Conservation (phyloP, 2,113 vertebrate species). For the Myrmecophaga tridactyla region DNA sequence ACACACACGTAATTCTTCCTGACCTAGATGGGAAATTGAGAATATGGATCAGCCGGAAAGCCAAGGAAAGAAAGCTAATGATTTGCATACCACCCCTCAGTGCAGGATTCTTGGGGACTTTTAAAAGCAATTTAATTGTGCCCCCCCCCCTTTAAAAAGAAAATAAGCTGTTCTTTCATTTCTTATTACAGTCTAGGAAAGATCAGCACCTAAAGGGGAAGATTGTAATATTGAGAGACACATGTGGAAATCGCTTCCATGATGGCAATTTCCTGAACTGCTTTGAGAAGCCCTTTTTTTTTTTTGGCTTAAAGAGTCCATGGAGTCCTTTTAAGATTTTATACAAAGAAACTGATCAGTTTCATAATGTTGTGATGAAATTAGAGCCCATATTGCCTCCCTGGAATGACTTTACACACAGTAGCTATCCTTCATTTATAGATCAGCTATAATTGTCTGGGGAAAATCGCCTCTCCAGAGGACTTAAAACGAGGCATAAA, state of each 20-base stretch:
- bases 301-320: slow-evolving; percentile 56
- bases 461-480: slow-evolving; percentile 28
- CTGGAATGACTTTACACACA: slow-evolving; percentile 51
- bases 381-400: slow-evolving; percentile 54
- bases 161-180: slow-evolving; percentile 62
- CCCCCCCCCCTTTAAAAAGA: slow-evolving; percentile 43
- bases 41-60: background rate
- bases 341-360: slow-evolving; percentile 67
- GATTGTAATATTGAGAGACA: slow-evolving; percentile 59
- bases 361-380: slow-evolving; percentile 68
- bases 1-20: slow-evolving; percentile 59
- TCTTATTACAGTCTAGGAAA: slow-evolving; percentile 64
- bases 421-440: slow-evolving; percentile 64
- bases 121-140: slow-evolving; percentile 18
- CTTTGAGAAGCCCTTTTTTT: slow-evolving; percentile 72
- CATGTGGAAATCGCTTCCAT: slow-evolving; percentile 67
- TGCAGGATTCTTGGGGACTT: background rate
- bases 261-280: slow-evolving; percentile 70
- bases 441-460: background rate
- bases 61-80: slow-evolving; percentile 17
- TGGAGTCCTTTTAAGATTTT: slow-evolving; percentile 77
- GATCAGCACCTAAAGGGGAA: slow-evolving; percentile 47
- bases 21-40: slow-evolving; percentile 68
- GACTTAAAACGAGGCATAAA: background rate
- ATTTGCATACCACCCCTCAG: background rate